Evolutionary conservation across 2,888 invertebrate genomes (phyloP).

Genomic region (Tenodera sinensis): DNA sequence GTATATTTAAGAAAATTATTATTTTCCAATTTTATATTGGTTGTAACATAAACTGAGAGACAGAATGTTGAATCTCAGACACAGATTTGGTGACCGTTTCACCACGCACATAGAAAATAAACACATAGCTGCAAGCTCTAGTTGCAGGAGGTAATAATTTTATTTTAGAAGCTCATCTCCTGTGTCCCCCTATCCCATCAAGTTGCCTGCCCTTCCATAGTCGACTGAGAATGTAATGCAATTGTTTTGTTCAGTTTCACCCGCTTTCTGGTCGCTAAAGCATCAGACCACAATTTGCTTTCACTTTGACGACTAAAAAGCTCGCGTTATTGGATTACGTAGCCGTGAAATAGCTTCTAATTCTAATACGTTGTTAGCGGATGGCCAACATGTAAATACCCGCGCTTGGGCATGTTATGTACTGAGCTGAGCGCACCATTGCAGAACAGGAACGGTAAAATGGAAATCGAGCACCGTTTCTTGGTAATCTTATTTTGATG

Average conservation of each 20-base stretch:
- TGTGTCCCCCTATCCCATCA: background rate
- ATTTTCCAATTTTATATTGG: no score
- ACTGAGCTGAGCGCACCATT: background rate
- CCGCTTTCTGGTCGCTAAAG: background rate
- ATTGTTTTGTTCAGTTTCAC: constrained; percentile 17
- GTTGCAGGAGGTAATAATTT: background rate
- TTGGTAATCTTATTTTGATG: background rate
- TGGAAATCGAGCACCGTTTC: background rate
- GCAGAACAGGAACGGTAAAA: background rate
- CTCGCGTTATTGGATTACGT: constrained; percentile 14
- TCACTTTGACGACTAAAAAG: constrained; percentile 16
- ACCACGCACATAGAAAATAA: background rate
- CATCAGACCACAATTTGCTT: constrained; percentile 11
- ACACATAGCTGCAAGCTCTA: background rate
- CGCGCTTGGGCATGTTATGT: background rate
- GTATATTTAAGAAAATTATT: no score
- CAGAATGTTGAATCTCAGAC: background rate
- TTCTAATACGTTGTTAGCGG: constrained; percentile 14
- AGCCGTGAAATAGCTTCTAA: constrained; percentile 16
- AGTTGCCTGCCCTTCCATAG: background rate
- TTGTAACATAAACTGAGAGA: no score
- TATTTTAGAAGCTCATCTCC: background rate
- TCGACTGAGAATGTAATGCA: constrained; percentile 8
- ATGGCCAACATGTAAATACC: constrained; percentile 12
- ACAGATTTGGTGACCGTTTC: background rate